Percentiles rank a stretch among this genome's conserved stretches.
phyloP scores from a whole-genome alignment of 64 coral and sea anemone genomes.

The Cladopsammia gracilis region DNA sequence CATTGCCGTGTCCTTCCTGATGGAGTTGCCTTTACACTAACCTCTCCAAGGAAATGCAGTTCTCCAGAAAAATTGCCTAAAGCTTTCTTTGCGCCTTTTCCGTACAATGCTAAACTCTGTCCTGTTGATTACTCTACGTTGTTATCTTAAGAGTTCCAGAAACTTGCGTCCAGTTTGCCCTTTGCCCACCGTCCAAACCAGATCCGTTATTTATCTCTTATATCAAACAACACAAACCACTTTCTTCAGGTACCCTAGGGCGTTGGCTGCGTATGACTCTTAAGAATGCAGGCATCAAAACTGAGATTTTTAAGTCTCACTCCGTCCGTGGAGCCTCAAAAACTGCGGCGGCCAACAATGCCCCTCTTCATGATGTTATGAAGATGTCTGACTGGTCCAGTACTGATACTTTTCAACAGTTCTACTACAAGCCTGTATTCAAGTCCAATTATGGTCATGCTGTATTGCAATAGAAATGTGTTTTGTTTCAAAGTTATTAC shows the following conservation, averaged over 20 bases:
- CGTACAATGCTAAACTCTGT: slow-evolving; percentile 14
- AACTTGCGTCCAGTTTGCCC: background rate
- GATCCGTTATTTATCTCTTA: slow-evolving; percentile 39
- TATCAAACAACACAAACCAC: slow-evolving; percentile 28
- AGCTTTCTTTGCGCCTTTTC: slow-evolving; percentile 25
- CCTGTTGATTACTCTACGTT: background rate
- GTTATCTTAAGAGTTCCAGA: background rate
- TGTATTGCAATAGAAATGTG: background rate
- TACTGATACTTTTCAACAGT: slow-evolving; percentile 16
- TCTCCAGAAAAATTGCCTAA: background rate
- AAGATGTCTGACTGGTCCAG: slow-evolving; percentile 58
- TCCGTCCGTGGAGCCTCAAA: slow-evolving; percentile 37
- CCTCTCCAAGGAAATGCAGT: slow-evolving; percentile 28
- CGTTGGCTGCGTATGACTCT: slow-evolving; percentile 42
- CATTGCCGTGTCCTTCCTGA: background rate
- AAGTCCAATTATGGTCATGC: background rate
- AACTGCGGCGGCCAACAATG: background rate
- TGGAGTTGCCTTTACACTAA: slow-evolving; percentile 24
- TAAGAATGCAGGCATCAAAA: slow-evolving; percentile 48
- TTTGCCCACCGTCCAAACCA: background rate
- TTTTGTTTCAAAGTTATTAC: background rate
- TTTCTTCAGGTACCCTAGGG: slow-evolving; percentile 14
- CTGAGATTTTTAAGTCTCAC: slow-evolving; percentile 54
- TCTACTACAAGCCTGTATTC: slow-evolving; percentile 53
- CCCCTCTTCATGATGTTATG: slow-evolving; percentile 10